These are phyloP conservation scores for Peribatodes rhomboidaria DNA, from an alignment of 2,888 invertebrate genomes.

Conservation along the genomic window DNA sequence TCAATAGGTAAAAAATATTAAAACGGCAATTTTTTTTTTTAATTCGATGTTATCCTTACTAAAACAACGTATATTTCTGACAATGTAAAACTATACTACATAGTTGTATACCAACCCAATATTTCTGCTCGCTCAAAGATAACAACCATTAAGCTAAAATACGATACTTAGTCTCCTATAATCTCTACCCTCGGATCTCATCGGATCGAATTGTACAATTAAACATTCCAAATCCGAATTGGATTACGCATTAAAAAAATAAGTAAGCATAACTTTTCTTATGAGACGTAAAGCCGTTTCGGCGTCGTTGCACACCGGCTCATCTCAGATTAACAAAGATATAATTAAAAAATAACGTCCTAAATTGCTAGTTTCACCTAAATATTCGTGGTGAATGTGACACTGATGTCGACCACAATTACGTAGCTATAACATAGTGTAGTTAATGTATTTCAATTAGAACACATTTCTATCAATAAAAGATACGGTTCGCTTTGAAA, in stretches of 20 bases:
- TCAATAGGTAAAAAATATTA: too few species aligned
- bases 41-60: too few species aligned
- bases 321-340: conserved; percentile 60
- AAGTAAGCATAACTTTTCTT: conserved; percentile 64
- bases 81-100: conserved; percentile 27
- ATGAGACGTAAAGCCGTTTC: conserved; percentile 69
- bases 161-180: conserved; percentile 63
- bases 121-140: conserved; percentile 57
- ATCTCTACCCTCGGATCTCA: conserved; percentile 59
- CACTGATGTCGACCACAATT: conserved; percentile 34
- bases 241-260: conserved; percentile 59
- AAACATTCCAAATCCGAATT: conserved; percentile 67
- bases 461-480: conserved; percentile 30
- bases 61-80: not conserved
- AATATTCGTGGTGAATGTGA: conserved; percentile 35
- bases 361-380: conserved; percentile 47
- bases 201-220: conserved; percentile 54
- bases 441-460: conserved; percentile 37
- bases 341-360: conserved; percentile 68
- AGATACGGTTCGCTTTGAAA: conserved; percentile 15
- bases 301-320: conserved; percentile 65
- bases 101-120: conserved; percentile 55
- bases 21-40: too few species aligned
- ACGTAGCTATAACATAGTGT: conserved; percentile 37
- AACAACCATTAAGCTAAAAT: conserved; percentile 67